Base-by-base conservation (phyloP, 2,888 invertebrate species). In the Drosophila meridiana region DNA sequence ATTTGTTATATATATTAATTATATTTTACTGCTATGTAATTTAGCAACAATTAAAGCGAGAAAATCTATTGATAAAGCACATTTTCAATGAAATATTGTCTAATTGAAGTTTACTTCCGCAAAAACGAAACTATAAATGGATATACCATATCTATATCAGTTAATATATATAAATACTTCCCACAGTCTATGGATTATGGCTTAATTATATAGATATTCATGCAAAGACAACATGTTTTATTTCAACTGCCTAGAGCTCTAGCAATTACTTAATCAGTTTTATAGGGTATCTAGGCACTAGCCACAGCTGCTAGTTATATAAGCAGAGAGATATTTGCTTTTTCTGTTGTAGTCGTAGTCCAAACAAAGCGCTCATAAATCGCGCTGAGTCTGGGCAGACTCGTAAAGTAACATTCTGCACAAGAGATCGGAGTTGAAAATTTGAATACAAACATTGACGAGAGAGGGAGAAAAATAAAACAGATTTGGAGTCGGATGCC, bases 381-480 rank as follows among this genome's bases (percentile, higher is more conserved):
- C 72, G 81, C 55, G 43, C 40, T n/a, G 55, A 48, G 53, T 73
- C 61, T 11, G 6, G 56, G 72, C 45, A 32, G 63, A 42, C 55
- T 58, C 42, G 70, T 71, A 85, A 80, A 78, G 70, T 40, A 82
- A 67, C 63, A 50, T 66, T 52, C 43, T 53, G 58, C 32, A 47
- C 32, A 60, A 50, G 50, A 69, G 53, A 45, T 53, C 56, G 62
- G 26, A 53, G 50, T 45, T 61, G 26, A 60, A 67, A 82, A 87
- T 87, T 87, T 87, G 87, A 88, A 87, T 90, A 90, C 89, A 90
- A 88, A 74, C 80, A 80, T 78, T 80, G 81, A 68, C 73, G 77
- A 82, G 65, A 34, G 32, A 50, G 32, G 5, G 26, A 45, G 47
- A 50, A 3, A 34, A 34, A 56, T 20, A 20, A 43, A 65, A 53